These are phyloP conservation scores for Epizoanthus illoricatus DNA, from an alignment of 92 coral and sea anemone species.

Conservation along the genomic window DNA sequence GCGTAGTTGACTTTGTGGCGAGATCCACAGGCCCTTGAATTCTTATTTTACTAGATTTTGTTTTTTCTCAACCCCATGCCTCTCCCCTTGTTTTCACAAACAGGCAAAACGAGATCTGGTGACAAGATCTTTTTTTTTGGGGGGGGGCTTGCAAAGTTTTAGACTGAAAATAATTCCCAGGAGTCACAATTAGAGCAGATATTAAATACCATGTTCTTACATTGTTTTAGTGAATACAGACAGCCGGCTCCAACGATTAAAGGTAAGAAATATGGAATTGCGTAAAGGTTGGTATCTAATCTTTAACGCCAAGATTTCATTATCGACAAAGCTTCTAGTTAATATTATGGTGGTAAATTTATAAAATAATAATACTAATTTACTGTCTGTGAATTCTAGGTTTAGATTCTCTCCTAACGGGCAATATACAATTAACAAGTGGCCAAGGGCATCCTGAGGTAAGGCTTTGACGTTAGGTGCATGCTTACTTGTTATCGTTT, in stretches of 20 bases:
- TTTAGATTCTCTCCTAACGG: conserved; percentile 65
- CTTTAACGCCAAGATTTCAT: not conserved
- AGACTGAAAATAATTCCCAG: too few relatives aligned
- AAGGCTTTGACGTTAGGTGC: not conserved
- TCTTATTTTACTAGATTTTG: too few relatives aligned
- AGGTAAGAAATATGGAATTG: conserved; percentile 42
- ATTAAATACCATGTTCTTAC: not conserved
- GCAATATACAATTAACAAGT: conserved; percentile 50
- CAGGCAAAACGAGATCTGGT: too few relatives aligned
- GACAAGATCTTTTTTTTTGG: too few relatives aligned
- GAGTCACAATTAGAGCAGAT: too few relatives aligned
- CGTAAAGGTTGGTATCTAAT: not conserved
- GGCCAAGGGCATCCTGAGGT: not conserved
- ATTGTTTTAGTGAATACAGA: conserved; percentile 60
- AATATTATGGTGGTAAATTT: too few relatives aligned
- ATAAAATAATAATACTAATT: not conserved
- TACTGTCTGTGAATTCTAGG: conserved; percentile 40
- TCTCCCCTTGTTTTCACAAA: too few relatives aligned
- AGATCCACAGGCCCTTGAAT: too few relatives aligned
- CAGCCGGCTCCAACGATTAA: conserved; percentile 62
- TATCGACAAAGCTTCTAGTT: not conserved
- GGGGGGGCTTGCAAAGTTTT: too few relatives aligned
- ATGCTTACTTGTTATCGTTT: not conserved
- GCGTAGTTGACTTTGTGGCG: too few relatives aligned
- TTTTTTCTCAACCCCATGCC: too few relatives aligned